These are phyloP conservation scores for Eubasilissa splendida DNA, from an alignment of 2,888 invertebrate species.

Conservation along the genomic window DNA sequence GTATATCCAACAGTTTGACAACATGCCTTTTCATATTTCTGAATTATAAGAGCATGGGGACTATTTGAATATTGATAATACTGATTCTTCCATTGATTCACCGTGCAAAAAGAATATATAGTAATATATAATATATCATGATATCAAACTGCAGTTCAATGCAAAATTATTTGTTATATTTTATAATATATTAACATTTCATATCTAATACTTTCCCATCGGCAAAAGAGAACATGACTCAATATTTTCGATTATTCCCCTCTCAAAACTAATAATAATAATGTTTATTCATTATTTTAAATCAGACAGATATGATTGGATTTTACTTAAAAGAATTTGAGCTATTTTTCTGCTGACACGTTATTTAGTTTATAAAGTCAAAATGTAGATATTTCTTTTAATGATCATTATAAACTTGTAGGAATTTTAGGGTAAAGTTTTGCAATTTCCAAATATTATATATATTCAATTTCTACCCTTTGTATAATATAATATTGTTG, in stretches of 20 bases:
- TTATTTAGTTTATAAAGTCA: constrained; percentile 50
- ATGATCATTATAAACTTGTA: constrained; percentile 17
- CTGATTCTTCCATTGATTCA: constrained; percentile 21
- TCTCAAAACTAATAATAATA: not conserved
- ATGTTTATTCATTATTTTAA: constrained; percentile 1
- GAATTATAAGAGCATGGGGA: constrained; percentile 28
- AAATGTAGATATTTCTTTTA: constrained; percentile 44
- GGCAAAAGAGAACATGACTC: too few species aligned
- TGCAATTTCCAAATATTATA: constrained; percentile 11
- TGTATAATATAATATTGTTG: too few species aligned
- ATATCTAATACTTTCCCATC: too few species aligned
- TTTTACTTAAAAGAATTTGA: constrained; percentile 39
- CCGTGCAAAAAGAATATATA: not conserved
- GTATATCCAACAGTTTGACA: not conserved
- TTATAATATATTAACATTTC: too few species aligned
- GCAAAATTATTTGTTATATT: not conserved
- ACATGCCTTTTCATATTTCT: not conserved
- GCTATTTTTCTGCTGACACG: constrained; percentile 52
- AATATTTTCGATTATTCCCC: too few species aligned
- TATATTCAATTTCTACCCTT: constrained; percentile 2
- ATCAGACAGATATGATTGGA: not conserved
- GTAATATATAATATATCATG: not conserved
- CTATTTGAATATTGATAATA: not conserved
- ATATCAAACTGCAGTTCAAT: too few species aligned
- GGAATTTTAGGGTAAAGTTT: constrained; percentile 19